Percentiles rank a stretch among this genome's conserved stretches.
Conservation (phyloP, 2,113 vertebrate species). For the Prionailurus bengalensis region DNA sequence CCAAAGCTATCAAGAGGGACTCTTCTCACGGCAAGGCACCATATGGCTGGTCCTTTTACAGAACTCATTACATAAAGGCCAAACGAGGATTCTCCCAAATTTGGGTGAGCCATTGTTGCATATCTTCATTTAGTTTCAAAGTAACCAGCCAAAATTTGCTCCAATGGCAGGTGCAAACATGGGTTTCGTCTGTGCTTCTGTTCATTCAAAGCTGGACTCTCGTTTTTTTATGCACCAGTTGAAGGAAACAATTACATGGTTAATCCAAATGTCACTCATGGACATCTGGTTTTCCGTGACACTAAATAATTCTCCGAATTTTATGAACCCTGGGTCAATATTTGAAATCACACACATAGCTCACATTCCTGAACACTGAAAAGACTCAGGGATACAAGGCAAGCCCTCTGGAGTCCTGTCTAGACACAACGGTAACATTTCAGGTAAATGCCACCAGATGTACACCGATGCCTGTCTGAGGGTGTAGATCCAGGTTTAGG, state of each 20-base stretch:
- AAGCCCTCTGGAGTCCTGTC: neutral
- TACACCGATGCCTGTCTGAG: neutral
- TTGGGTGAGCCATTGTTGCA: neutral
- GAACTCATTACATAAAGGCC: neutral
- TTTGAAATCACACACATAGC: neutral
- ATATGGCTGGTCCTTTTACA: neutral
- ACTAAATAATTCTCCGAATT: slow-evolving; percentile 3
- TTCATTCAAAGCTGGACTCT: slow-evolving; percentile 23
- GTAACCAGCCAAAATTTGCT: neutral
- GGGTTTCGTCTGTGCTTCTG: neutral
- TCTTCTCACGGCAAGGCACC: neutral
- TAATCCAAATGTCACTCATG: neutral
- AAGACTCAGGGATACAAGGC: neutral
- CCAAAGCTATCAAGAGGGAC: neutral
- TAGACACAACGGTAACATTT: slow-evolving; percentile 2
- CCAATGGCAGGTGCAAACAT: neutral
- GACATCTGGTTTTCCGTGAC: neutral
- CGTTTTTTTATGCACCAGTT: neutral
- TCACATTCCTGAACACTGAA: neutral
- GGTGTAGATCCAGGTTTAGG: neutral
- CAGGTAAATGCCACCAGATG: neutral
- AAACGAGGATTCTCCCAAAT: slow-evolving; percentile 29
- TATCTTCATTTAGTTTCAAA: neutral
- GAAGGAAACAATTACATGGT: neutral
- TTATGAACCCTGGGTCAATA: neutral